Evolutionary conservation across 1,140 invertebrate species (phyloP), one percentile per base, ranked within the genome.

Genomic region (Drosophila tani): DNA sequence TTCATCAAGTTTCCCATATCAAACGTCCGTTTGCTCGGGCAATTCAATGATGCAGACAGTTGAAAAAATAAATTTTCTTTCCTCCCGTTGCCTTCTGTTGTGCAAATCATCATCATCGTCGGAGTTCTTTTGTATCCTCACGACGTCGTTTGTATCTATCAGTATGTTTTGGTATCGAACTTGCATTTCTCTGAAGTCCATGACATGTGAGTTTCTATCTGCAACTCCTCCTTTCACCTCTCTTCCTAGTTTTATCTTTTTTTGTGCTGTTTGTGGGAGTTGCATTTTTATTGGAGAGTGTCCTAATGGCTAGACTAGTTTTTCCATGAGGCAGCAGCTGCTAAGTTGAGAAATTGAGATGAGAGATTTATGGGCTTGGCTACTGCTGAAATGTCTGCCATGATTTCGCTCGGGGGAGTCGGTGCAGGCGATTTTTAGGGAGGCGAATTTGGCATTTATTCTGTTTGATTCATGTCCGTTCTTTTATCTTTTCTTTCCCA

Each of bases 71-170:
- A 17, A 71, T 56, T 66, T 47, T 57, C 71, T 47, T 40, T 40
- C 24, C 21, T n/a, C 21, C 47, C 56, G 3, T 9, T 27, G 43
- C 43, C n/a, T 53, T 29, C 53, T 64, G 55, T 86, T 87, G 68
- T 87, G 83, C 83, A 87, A 87, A 87, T 87, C 81, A 87, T 87
- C 84, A 79, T 79, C 77, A 79, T 81, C 63, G 41, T 59, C 17
- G 41, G 38, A 70, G 82, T 58, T 81, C 81, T 78, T 62, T 84
- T 78, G 84, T 90, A 81, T 68, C 77, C 81, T 84, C 84, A 75
- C 83, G 77, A 70, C 87, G 81, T 84, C 84, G 85, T 81, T 88
- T 88, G 84, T 87, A 88, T 75, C 84, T 88, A 87, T 83, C 83
- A 74, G 73, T 65, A 51, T 58, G 64, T 53, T 55, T 75, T 49